Percentiles rank a stretch among this genome's conserved stretches.
Evolutionary conservation across 2,888 invertebrate species (phyloP).

Genomic region (Stomorhina lunata): DNA sequence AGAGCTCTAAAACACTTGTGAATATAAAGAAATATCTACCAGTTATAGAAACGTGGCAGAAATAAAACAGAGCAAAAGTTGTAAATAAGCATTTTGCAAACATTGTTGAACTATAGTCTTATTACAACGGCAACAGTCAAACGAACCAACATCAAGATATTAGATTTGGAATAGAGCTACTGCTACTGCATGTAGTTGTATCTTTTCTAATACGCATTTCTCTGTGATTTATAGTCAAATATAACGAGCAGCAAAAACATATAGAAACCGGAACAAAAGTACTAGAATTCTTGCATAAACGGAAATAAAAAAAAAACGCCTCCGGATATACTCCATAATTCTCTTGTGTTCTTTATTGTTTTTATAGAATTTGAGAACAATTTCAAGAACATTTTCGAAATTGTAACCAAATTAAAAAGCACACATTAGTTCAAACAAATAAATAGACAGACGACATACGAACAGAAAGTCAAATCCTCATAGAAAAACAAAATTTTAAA

Average conservation of each 20-base stretch:
- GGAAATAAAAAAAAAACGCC: slow-evolving; percentile 49
- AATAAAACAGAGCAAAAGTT: neutral
- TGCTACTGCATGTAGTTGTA: neutral
- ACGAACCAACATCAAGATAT: too few species aligned
- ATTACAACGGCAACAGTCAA: slow-evolving; percentile 40
- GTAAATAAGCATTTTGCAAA: slow-evolving; percentile 37
- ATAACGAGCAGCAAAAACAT: slow-evolving; percentile 49
- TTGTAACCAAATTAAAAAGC: slow-evolving; percentile 25
- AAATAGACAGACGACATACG: neutral
- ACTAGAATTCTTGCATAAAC: slow-evolving; percentile 20
- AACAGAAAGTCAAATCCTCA: neutral
- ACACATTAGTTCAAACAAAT: too few species aligned
- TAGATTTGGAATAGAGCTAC: too few species aligned
- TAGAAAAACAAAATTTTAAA: slow-evolving; percentile 21
- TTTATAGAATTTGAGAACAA: neutral
- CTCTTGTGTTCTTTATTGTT: slow-evolving; percentile 2
- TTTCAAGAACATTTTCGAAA: slow-evolving; percentile 19
- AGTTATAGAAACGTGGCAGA: slow-evolving; percentile 19
- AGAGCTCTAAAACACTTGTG: neutral
- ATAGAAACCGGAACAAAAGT: slow-evolving; percentile 39
- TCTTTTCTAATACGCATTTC: slow-evolving; percentile 46
- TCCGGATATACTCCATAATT: slow-evolving; percentile 37
- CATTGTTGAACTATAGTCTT: slow-evolving; percentile 33
- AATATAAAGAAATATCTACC: neutral
- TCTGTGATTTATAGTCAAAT: slow-evolving; percentile 47